phyloP scores from a whole-genome alignment of 2,797 vertebrate species.

The Hipposideros larvatus region DNA sequence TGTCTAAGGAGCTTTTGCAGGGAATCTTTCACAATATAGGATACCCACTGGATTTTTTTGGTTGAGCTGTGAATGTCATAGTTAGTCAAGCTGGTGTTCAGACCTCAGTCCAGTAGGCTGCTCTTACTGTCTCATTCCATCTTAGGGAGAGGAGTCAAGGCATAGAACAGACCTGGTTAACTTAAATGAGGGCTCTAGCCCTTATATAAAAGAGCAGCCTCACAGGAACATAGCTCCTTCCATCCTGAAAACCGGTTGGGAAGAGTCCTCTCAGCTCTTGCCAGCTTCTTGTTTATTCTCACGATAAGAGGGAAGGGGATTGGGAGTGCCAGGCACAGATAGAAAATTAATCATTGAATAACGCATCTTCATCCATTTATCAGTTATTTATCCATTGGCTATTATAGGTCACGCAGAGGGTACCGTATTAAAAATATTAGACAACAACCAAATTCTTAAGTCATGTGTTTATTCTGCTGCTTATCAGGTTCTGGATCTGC shows the following conservation, averaged over 20 bases:
- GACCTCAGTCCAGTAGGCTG: neutral
- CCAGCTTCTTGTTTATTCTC: neutral
- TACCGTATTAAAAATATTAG: neutral
- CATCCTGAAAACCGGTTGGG: neutral
- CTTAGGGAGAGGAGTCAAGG: neutral
- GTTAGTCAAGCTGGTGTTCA: neutral
- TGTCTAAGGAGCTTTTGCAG: neutral
- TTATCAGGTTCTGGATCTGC: neutral
- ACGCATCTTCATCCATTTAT: neutral
- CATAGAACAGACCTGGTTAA: neutral
- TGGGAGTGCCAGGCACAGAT: neutral
- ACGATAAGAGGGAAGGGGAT: neutral
- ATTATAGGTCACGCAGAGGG: neutral
- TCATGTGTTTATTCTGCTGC: conserved; percentile 23
- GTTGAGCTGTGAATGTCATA: neutral
- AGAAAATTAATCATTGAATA: conserved; percentile 4
- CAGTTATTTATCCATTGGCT: neutral
- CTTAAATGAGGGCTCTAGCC: neutral
- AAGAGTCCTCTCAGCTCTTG: neutral
- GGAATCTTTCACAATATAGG: neutral
- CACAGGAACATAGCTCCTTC: neutral
- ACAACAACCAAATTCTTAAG: neutral
- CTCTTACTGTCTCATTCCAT: neutral
- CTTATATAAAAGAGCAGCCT: neutral
- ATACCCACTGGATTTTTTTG: neutral